phyloP scores from a whole-genome alignment of 1,140 invertebrate genomes.

The Lysiphlebus fabarum region DNA sequence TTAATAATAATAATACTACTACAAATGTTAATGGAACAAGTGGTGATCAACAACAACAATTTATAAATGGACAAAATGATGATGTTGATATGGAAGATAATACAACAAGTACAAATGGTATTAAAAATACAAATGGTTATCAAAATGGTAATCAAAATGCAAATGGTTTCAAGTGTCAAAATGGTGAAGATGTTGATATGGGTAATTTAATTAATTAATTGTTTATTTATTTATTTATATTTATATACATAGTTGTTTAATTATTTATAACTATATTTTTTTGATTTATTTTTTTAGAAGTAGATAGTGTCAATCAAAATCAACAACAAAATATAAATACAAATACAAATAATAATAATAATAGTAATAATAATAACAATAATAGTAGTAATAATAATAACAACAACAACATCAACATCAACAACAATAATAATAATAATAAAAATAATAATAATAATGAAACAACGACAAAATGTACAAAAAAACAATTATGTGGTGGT shows the following conservation, averaged over 20 bases:
- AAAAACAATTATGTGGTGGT: slow-evolving; percentile 69
- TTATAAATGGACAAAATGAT: slow-evolving; percentile 51
- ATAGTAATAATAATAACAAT: slow-evolving; percentile 24
- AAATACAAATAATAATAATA: slow-evolving; percentile 36
- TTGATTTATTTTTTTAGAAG: slow-evolving; percentile 40
- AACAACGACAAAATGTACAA: slow-evolving; percentile 45
- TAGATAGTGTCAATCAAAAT: slow-evolving; percentile 48
- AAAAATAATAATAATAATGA: slow-evolving; percentile 36
- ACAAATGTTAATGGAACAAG: slow-evolving; percentile 35
- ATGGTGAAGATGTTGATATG: slow-evolving; percentile 66
- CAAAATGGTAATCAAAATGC: slow-evolving; percentile 64
- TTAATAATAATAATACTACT: slow-evolving; percentile 47
- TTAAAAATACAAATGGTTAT: slow-evolving; percentile 57
- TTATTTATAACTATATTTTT: neutral
- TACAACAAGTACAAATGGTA: slow-evolving; percentile 38
- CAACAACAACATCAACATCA: slow-evolving; percentile 34
- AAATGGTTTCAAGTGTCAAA: slow-evolving; percentile 50
- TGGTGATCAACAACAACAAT: slow-evolving; percentile 38
- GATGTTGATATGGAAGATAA: slow-evolving; percentile 55
- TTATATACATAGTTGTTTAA: no score
- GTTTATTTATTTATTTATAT: slow-evolving; percentile 8
- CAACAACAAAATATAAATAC: slow-evolving; percentile 36
- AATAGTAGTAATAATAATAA: slow-evolving; percentile 33
- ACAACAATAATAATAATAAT: slow-evolving; percentile 25
- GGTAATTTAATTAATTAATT: slow-evolving; percentile 47